These are phyloP conservation scores for Myotis lucifugus DNA, from an alignment of 2,113 vertebrate species.

Conservation along the genomic window DNA sequence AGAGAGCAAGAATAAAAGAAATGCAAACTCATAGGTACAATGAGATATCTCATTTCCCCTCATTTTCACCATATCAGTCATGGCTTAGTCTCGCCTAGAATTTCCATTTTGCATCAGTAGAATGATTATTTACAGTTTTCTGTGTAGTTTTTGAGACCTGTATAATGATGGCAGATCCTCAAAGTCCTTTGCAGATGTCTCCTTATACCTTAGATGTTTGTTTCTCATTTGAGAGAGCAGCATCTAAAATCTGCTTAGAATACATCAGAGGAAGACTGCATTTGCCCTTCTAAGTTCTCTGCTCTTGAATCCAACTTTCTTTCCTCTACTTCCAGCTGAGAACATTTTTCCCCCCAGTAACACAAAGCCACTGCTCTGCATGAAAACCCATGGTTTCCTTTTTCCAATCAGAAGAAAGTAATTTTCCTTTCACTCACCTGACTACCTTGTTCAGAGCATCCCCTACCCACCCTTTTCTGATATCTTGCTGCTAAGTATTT, in stretches of 20 bases:
- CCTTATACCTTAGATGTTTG: not conserved
- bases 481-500: constrained; percentile 70
- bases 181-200: not conserved
- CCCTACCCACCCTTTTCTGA: constrained; percentile 61
- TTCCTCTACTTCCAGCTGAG: constrained; percentile 32
- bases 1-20: constrained; percentile 11
- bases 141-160: not conserved
- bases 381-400: constrained; percentile 66
- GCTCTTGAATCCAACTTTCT: constrained; percentile 54
- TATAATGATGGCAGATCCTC: not conserved
- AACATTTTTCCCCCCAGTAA: not conserved
- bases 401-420: constrained; percentile 72
- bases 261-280: not conserved
- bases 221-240: not conserved
- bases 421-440: constrained; percentile 78
- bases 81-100: not conserved
- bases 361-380: constrained; percentile 37
- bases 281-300: constrained; percentile 39
- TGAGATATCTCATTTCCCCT: not conserved
- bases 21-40: not conserved
- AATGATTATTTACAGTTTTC: not conserved
- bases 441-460: constrained; percentile 72
- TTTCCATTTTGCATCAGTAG: not conserved
- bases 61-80: not conserved
- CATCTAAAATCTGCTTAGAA: constrained; percentile 3